Conservation (phyloP, 2,113 vertebrate genomes). For the cat (Felis catus) region DNA sequence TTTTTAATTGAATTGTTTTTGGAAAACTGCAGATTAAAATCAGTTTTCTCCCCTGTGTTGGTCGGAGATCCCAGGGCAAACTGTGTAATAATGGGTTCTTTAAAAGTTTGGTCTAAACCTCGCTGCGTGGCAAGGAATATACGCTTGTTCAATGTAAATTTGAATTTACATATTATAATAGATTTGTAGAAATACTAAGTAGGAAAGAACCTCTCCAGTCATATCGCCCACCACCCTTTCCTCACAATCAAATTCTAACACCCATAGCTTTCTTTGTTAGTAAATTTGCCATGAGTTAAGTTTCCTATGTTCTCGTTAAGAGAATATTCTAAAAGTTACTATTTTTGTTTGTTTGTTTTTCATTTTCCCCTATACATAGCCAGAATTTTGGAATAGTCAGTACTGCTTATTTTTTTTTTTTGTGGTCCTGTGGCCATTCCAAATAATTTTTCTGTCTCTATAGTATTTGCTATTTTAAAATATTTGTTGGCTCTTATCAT, state of each 20-base stretch:
- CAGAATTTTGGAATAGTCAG: neutral
- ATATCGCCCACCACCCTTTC: neutral
- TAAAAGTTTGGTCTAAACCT: conserved; percentile 68
- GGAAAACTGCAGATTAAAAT: conserved; percentile 68
- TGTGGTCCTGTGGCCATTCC: neutral
- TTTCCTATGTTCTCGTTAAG: conserved; percentile 3
- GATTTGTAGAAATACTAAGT: conserved; percentile 40
- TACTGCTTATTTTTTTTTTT: conserved; percentile 32
- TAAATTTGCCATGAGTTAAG: conserved; percentile 51
- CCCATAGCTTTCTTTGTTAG: neutral
- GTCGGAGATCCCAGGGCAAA: conserved; percentile 57
- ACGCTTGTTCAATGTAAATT: conserved; percentile 32
- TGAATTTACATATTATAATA: conserved; percentile 42
- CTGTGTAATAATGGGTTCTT: conserved; percentile 64
- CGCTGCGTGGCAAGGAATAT: neutral
- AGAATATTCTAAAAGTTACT: neutral
- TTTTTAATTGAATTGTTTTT: conserved; percentile 83
- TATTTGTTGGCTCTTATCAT: conserved; percentile 59
- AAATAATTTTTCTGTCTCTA: conserved; percentile 32
- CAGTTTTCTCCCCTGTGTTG: conserved; percentile 30
- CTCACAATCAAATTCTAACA: neutral
- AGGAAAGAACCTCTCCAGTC: neutral
- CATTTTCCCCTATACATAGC: neutral
- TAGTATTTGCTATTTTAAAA: conserved; percentile 54
- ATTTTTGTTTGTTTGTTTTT: neutral